Percentiles rank a stretch among this genome's conserved stretches.
Evolutionary conservation across 2,888 invertebrate species (phyloP).

Genomic region (Tetheella fluctuosa): DNA sequence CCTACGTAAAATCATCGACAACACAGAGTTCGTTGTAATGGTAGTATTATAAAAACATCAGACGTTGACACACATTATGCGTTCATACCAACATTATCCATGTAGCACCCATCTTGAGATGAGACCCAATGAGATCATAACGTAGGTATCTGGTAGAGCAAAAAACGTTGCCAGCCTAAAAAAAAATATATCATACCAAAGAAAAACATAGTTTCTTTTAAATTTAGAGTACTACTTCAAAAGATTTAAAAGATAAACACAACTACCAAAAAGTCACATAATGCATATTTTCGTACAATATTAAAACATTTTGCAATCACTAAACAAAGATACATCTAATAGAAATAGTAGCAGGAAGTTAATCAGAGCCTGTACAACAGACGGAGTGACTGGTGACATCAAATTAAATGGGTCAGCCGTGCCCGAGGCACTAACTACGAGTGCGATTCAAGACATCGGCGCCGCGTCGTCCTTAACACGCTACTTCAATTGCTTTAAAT

Average conservation of each 20-base stretch:
- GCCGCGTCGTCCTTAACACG: conserved; percentile 47
- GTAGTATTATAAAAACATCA: too few species aligned
- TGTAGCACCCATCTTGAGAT: too few species aligned
- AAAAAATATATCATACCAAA: too few species aligned
- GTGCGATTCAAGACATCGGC: conserved; percentile 27
- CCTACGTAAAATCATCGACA: too few species aligned
- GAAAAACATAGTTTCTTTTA: too few species aligned
- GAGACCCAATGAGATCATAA: too few species aligned
- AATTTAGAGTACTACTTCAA: too few species aligned
- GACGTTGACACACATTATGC: too few species aligned
- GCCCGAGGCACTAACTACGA: conserved; percentile 37
- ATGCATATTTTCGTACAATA: conserved; percentile 24
- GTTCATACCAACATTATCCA: too few species aligned
- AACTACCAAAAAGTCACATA: background rate
- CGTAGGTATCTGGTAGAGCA: too few species aligned
- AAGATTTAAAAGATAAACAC: background rate
- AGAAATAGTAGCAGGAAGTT: conserved; percentile 78
- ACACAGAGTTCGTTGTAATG: too few species aligned
- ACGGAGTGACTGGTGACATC: conserved; percentile 52
- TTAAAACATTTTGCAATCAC: conserved; percentile 42
- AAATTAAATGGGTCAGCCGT: conserved; percentile 71
- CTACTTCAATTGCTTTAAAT: conserved; percentile 69
- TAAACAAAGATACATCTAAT: conserved; percentile 69
- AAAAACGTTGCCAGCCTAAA: too few species aligned
- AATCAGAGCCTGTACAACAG: conserved; percentile 70